Percentiles rank a stretch among this genome's conserved stretches.
These are phyloP conservation scores for Dissostichus mawsoni DNA, from an alignment of 2,113 vertebrate genomes.

Conservation along the genomic window DNA sequence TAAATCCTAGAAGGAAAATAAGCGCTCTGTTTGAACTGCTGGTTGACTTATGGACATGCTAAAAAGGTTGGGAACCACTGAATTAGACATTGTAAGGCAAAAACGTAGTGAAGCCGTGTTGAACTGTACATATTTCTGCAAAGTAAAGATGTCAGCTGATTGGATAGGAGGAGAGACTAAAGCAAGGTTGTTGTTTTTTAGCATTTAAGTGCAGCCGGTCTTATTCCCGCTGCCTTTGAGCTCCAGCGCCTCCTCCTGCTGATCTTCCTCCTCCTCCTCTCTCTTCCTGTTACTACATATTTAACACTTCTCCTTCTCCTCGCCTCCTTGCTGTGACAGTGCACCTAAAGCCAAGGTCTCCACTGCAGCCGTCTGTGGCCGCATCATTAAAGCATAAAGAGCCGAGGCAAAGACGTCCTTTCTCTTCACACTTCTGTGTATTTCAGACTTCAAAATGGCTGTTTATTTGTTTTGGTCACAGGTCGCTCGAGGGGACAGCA, in stretches of 20 bases:
- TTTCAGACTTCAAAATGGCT: conserved; percentile 15
- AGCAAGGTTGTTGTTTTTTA: conserved; percentile 5
- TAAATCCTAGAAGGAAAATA: too few relatives aligned
- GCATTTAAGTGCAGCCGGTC: conserved; percentile 26
- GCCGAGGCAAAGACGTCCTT: neutral
- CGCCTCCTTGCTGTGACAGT: conserved; percentile 18
- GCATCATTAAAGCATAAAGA: conserved; percentile 43
- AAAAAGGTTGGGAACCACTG: conserved; percentile 30
- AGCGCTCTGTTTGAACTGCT: too few relatives aligned
- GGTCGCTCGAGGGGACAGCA: conserved; percentile 6
- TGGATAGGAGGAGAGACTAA: conserved; percentile 21
- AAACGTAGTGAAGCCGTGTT: conserved; percentile 71
- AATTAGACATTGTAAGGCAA: conserved; percentile 53
- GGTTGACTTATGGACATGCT: too few relatives aligned
- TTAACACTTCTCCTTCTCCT: conserved; percentile 28
- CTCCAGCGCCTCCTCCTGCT: conserved; percentile 38
- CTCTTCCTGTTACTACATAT: conserved; percentile 23
- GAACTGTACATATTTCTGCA: conserved; percentile 72
- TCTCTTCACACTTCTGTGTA: conserved; percentile 42
- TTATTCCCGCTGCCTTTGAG: conserved; percentile 44
- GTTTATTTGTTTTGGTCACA: conserved; percentile 28
- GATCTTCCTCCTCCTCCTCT: conserved; percentile 50
- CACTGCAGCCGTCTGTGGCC: conserved; percentile 14
- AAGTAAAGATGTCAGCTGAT: conserved; percentile 24
- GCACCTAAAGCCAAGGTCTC: conserved; percentile 8